phyloP scores from a whole-genome alignment of 2,888 invertebrate species.

The Pseudococcus jackbeardsleyi region DNA sequence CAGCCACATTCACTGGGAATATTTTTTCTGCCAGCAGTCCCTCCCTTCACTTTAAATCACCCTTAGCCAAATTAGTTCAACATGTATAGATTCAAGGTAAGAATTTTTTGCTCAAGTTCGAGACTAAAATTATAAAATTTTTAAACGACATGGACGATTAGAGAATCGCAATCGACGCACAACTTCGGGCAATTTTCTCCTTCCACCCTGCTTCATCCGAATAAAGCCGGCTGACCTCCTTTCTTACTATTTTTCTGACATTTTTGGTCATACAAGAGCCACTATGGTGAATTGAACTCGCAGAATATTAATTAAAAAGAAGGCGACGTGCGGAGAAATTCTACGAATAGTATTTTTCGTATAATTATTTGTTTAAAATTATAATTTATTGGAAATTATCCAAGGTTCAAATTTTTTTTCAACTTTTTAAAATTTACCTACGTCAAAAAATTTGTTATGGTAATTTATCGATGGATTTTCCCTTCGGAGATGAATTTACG shows the following conservation, averaged over 20 bases:
- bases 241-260: background rate
- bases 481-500: background rate
- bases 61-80: background rate
- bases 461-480: background rate
- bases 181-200: background rate
- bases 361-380: background rate
- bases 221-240: background rate
- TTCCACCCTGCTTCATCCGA: background rate
- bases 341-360: background rate
- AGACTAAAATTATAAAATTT: slow-evolving; percentile 1
- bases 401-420: background rate
- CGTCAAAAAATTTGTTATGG: background rate
- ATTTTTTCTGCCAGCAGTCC: background rate
- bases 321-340: background rate
- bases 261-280: background rate
- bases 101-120: background rate
- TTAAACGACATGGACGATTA: background rate
- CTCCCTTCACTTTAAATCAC: background rate
- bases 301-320: background rate
- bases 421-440: background rate
- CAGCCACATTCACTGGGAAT: no score
- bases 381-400: slow-evolving; percentile 1
- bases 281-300: background rate
- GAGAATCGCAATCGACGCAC: background rate
- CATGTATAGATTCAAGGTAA: background rate